Evolutionary conservation across 2,888 invertebrate genomes (phyloP).

Genomic region (Drosophila neotestacea): DNA sequence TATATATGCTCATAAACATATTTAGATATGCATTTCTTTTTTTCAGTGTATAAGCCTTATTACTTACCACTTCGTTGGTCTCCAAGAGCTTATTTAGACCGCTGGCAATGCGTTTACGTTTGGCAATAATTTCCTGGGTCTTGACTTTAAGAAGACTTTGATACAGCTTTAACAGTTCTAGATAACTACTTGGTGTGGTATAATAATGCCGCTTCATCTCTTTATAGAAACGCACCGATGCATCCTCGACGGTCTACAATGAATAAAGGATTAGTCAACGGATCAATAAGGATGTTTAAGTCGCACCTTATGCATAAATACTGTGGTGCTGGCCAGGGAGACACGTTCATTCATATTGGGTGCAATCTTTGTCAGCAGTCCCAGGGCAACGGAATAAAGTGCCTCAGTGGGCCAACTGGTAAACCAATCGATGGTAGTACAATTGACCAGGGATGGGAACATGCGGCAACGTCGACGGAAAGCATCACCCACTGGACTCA

Average conservation of each 20-base stretch:
- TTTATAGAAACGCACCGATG: slow-evolving; percentile 91
- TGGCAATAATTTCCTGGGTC: slow-evolving; percentile 88
- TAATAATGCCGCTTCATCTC: slow-evolving; percentile 95
- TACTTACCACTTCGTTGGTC: slow-evolving; percentile 83
- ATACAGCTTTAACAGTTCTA: slow-evolving; percentile 94
- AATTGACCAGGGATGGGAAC: slow-evolving; percentile 97
- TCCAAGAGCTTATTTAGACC: slow-evolving; percentile 87
- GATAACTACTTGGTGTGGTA: slow-evolving; percentile 95
- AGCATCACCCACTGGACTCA: slow-evolving; percentile 96
- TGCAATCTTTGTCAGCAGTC: slow-evolving; percentile 88
- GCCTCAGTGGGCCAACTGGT: slow-evolving; percentile 96
- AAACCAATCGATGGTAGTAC: slow-evolving; percentile 98
- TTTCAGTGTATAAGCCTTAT: too few relatives aligned
- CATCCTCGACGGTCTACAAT: slow-evolving; percentile 90
- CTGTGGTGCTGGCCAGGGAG: slow-evolving; percentile 88
- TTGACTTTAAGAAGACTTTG: slow-evolving; percentile 89
- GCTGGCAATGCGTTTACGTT: slow-evolving; percentile 90
- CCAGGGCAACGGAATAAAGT: slow-evolving; percentile 92
- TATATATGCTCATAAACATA: background rate
- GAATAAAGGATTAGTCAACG: background rate
- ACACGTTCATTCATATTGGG: slow-evolving; percentile 86
- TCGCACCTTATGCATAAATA: slow-evolving; percentile 89
- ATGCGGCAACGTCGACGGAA: slow-evolving; percentile 95
- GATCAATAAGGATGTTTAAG: too few relatives aligned
- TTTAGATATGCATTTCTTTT: too few relatives aligned